These are phyloP conservation scores for zebrafish (Danio rerio) DNA, from an alignment of 2,113 vertebrate species.

Conservation along the genomic window DNA sequence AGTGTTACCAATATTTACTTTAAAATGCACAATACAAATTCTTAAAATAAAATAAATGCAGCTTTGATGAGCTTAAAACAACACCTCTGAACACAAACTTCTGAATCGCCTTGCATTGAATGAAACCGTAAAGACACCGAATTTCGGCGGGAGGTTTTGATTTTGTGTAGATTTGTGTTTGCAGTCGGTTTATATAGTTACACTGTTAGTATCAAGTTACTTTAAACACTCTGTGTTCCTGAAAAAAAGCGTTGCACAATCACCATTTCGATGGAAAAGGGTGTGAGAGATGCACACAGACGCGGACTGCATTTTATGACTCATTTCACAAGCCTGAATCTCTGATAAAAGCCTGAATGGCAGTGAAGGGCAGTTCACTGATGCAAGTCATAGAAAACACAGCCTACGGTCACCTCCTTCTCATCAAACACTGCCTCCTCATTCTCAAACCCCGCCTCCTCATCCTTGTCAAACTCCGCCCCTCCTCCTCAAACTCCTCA, in stretches of 20 bases:
- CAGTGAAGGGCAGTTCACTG: slow-evolving; percentile 59
- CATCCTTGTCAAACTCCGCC: too few species aligned
- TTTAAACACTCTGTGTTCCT: background rate
- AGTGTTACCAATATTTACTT: too few species aligned
- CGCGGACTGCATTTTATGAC: slow-evolving; percentile 36
- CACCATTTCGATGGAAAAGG: background rate
- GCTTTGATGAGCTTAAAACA: too few species aligned
- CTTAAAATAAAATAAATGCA: too few species aligned
- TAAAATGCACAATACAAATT: too few species aligned
- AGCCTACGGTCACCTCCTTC: slow-evolving; percentile 42
- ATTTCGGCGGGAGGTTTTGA: too few species aligned
- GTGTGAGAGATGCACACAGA: slow-evolving; percentile 33
- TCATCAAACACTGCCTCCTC: background rate
- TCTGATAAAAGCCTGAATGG: slow-evolving; percentile 63
- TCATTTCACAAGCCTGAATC: slow-evolving; percentile 46
- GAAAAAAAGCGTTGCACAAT: background rate
- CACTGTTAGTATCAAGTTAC: background rate
- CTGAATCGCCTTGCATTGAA: background rate
- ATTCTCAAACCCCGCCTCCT: too few species aligned
- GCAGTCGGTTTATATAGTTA: background rate
- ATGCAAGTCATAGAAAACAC: slow-evolving; percentile 67
- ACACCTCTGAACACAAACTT: too few species aligned
- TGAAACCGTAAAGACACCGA: too few species aligned
- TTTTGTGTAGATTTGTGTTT: too few species aligned
- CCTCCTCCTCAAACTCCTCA: slow-evolving; percentile 40